These are phyloP conservation scores for Dysmachus trigonus DNA, from an alignment of 2,888 invertebrate genomes.

Conservation along the genomic window DNA sequence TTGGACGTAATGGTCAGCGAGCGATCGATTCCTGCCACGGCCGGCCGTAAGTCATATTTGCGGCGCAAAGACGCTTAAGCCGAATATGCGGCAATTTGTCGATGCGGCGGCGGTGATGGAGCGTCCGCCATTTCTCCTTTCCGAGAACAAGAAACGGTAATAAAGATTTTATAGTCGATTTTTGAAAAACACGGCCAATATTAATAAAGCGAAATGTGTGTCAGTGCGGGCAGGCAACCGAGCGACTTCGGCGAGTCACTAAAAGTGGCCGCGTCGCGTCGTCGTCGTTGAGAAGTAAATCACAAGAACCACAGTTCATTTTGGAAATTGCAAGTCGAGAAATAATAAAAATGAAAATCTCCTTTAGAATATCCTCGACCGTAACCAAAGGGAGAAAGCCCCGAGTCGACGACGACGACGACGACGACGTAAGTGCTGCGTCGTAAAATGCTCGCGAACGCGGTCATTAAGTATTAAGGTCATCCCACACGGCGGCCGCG, in stretches of 20 bases:
- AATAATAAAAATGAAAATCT: conserved; percentile 34
- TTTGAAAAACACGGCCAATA: conserved; percentile 24
- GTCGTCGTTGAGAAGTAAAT: conserved; percentile 27
- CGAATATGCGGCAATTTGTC: background rate
- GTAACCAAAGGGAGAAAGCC: conserved; percentile 40
- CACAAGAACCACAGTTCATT: conserved; percentile 37
- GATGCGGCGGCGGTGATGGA: background rate
- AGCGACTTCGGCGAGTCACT: background rate
- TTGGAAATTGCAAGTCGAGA: conserved; percentile 11
- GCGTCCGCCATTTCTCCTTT: background rate
- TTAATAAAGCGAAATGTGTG: conserved; percentile 28
- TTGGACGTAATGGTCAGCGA: background rate
- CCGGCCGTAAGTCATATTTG: background rate
- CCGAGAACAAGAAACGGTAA: background rate
- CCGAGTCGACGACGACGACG: no score
- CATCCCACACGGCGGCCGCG: conserved; percentile 43
- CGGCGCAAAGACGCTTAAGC: background rate
- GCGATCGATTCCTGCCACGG: background rate
- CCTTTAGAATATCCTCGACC: conserved; percentile 40
- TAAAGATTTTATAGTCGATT: conserved; percentile 26
- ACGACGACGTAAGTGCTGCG: conserved; percentile 28
- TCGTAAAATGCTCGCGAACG: conserved; percentile 30
- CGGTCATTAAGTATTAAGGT: conserved; percentile 48
- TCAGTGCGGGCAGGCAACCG: conserved; percentile 11
- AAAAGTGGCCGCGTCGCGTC: no score